Evolutionary conservation across 2,888 invertebrate genomes (phyloP).

Genomic region (Itoplectis maculator): DNA sequence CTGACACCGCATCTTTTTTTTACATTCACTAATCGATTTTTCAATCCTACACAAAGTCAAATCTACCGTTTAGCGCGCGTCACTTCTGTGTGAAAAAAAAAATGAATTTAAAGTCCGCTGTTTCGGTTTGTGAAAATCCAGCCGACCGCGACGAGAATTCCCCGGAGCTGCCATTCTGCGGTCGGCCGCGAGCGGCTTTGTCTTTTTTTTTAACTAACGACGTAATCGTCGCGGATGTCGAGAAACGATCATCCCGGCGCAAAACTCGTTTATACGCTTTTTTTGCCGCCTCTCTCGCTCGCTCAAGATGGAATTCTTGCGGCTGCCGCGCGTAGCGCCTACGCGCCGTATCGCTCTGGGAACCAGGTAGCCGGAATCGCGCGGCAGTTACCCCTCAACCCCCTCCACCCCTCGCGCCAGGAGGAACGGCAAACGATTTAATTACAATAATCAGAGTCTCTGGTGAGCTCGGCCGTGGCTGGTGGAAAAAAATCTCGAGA

Average conservation of each 20-base stretch:
- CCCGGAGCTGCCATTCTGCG: slow-evolving; percentile 7
- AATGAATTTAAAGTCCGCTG: neutral
- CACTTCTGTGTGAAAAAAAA: neutral
- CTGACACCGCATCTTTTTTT: too few species aligned
- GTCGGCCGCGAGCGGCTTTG: neutral
- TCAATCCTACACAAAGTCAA: neutral
- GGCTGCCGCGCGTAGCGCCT: slow-evolving; percentile 56
- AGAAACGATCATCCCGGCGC: slow-evolving; percentile 26
- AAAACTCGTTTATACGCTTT: slow-evolving; percentile 15
- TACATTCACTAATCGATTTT: too few species aligned
- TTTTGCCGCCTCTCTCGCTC: slow-evolving; percentile 14
- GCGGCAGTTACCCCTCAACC: slow-evolving; percentile 68
- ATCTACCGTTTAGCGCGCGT: neutral
- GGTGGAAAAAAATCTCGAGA: slow-evolving; percentile 63
- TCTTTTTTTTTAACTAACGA: slow-evolving; percentile 23
- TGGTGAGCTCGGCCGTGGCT: slow-evolving; percentile 76
- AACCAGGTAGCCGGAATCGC: slow-evolving; percentile 76
- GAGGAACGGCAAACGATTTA: slow-evolving; percentile 78
- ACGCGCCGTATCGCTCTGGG: slow-evolving; percentile 65
- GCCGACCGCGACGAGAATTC: slow-evolving; percentile 3
- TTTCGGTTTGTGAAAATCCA: neutral
- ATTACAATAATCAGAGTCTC: slow-evolving; percentile 83
- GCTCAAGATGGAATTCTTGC: slow-evolving; percentile 65
- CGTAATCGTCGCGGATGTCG: slow-evolving; percentile 24
- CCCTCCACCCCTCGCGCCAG: slow-evolving; percentile 44